Evolutionary conservation across 1,140 invertebrate genomes (phyloP), one percentile per base, ranked within the genome.

Genomic region (Drosophila erecta): DNA sequence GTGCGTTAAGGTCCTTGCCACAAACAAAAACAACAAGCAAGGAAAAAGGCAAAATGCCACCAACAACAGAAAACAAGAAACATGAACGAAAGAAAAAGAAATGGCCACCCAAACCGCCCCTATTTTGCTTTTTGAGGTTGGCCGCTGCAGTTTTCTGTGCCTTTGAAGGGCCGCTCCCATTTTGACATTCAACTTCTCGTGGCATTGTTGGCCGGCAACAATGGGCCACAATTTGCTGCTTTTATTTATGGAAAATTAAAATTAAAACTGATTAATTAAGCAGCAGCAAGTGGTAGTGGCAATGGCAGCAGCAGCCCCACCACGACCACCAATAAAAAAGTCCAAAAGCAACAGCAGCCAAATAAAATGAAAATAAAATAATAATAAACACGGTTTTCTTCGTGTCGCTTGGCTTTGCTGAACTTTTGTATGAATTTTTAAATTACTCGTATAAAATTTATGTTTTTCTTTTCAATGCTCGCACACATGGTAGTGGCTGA

Each of bases 201-300:
- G 41, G 64, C 40, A 60, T 64, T 64, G 60, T 51, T 66, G 64
- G 33, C 24, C 41, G 37, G 61, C 49, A 43, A 69, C 66, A 69
- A 69, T 55, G 66, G 30, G 22, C 61, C 17, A 30, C 64, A 66
- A 66, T 50, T 66, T 66, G 64, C 60, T 35, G 64, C 60, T 44
- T 60, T 56, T 76, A 76, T 84, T 67, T 60, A 54, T 69, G 47
- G 58, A 55, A 71, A 85, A 79, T 61, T 74, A 58, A 50, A 70
- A 76, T 73, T 59, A 74, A 67, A 86, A 77, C 67, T 81, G 61
- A 85, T 85, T 86, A 84, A 85, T 84, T 85, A 84, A 85, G 50
- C 62, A 76, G 33, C 38, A 44, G 20, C 22, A 47, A 30, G 7
- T 30, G 27, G 27, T 30, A 30, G 47, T 27, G 14, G 20, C 41